These are phyloP conservation scores for Melopsittacus undulatus DNA, from an alignment of 2,797 vertebrate genomes.

Conservation along the genomic window DNA sequence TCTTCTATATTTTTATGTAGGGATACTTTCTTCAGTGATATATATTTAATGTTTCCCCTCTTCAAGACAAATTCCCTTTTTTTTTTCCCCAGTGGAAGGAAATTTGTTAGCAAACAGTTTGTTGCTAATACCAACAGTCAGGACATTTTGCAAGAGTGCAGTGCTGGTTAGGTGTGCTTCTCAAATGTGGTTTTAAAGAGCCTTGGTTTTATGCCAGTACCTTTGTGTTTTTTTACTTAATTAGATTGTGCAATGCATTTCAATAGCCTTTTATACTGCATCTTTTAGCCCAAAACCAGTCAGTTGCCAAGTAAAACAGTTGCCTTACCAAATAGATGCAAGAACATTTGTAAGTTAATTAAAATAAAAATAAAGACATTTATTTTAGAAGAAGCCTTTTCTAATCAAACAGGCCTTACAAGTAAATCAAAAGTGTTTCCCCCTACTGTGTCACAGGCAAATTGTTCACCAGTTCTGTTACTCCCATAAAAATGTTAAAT, in stretches of 20 bases:
- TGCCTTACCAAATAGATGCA: background rate
- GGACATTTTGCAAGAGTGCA: background rate
- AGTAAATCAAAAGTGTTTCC: background rate
- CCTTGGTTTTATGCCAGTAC: background rate
- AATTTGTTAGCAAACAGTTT: constrained; percentile 27
- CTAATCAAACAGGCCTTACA: background rate
- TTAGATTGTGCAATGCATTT: background rate
- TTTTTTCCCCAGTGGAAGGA: background rate
- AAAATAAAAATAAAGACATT: constrained; percentile 10
- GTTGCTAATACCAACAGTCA: background rate
- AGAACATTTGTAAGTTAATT: background rate
- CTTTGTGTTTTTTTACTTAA: background rate
- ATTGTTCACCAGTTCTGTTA: background rate
- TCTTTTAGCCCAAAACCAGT: background rate
- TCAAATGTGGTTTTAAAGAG: background rate
- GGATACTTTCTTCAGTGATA: background rate
- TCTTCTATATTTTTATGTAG: background rate
- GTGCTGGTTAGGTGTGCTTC: background rate
- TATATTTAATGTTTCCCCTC: background rate
- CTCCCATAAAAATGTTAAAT: background rate
- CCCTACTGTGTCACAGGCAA: fast-evolving
- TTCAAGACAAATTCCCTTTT: background rate
- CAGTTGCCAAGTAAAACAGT: background rate
- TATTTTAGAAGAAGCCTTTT: background rate
- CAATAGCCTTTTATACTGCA: background rate